Base-by-base conservation (phyloP, 2,113 vertebrate genomes). In the Myotis davidii region DNA sequence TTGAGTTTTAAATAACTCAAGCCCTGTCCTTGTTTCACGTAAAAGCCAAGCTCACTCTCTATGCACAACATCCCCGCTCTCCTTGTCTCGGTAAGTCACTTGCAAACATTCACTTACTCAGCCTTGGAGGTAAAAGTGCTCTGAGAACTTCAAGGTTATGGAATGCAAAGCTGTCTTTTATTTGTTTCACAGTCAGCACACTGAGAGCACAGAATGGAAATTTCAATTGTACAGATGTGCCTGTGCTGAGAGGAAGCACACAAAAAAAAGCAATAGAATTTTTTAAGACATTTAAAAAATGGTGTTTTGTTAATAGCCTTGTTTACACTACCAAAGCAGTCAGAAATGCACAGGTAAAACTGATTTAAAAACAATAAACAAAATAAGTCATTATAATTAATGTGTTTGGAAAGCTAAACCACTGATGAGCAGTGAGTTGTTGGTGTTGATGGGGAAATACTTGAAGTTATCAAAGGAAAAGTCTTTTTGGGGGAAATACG, bases 81-180 rank as follows among this genome's bases (percentile, higher is more conserved):
- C 13, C 23, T 61, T 39, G 10, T 61, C 79, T 65, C 59, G 14
- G 48, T 23, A 96, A 95, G 92, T 93, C 95, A 90, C 97, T 97
- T 96, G 95, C 98, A 98, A 98, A 97, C 74, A 94, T 54, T 97
- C 94, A 65, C 94, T 97, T 96, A 96, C 92, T 82, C 97, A 98
- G 95, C 94, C 98, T 97, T 97, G 95, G 96, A 98, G 98, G 97
- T 98, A 98, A 98, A 98, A 97, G 90, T 97, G 96, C 96, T 98
- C 95, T 92, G 95, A 97, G 94, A 97, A 98, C 97, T 92, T 98
- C 98, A 98, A 98, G 98, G 98, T 97, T 97, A 98, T 97, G 96
- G 97, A 98, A 98, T 96, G 97, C 97, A 98, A 97, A 97, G 91
- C 96, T 96, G 48, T 45, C 97, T 98, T 98, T 98, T 97, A 96